Conservation (phyloP, 2,113 vertebrate genomes). For the Plectropomus leopardus region DNA sequence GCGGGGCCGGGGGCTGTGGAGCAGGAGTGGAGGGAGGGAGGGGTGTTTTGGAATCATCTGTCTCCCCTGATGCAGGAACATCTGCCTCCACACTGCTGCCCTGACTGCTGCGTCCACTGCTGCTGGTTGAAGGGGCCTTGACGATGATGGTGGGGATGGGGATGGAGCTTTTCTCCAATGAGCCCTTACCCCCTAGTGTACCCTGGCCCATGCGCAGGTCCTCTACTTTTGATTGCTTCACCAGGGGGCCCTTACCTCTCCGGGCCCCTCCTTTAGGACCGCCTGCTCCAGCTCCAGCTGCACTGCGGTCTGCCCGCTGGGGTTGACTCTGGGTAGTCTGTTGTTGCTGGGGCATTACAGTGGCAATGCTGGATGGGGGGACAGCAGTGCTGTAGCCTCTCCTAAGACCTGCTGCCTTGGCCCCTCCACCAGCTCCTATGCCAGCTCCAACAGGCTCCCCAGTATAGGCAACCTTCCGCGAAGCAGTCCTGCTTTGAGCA, state of each 20-base stretch:
- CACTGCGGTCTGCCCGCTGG: slow-evolving; percentile 75
- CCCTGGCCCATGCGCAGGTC: slow-evolving; percentile 82
- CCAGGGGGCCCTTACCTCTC: slow-evolving; percentile 90
- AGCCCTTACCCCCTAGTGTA: slow-evolving; percentile 76
- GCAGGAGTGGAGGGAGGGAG: slow-evolving; percentile 88
- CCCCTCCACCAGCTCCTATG: slow-evolving; percentile 61
- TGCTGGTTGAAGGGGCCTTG: slow-evolving; percentile 95
- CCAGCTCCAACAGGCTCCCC: slow-evolving; percentile 77
- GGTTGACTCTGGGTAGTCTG: slow-evolving; percentile 81
- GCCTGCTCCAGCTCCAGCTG: slow-evolving; percentile 74
- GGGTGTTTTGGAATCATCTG: slow-evolving; percentile 79
- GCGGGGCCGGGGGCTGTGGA: slow-evolving; percentile 87
- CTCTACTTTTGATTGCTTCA: slow-evolving; percentile 95
- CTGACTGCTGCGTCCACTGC: slow-evolving; percentile 94
- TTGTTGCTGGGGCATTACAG: slow-evolving; percentile 84
- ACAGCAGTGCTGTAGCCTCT: slow-evolving; percentile 84
- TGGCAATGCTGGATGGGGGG: slow-evolving; percentile 82
- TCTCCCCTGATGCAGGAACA: slow-evolving; percentile 76
- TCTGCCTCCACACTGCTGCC: slow-evolving; percentile 94
- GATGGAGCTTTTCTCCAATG: slow-evolving; percentile 92
- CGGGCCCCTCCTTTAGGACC: slow-evolving; percentile 81
- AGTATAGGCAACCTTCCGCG: slow-evolving; percentile 83
- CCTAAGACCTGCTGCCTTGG: slow-evolving; percentile 81
- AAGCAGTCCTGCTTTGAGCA: slow-evolving; percentile 82
- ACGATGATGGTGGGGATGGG: slow-evolving; percentile 95